These are phyloP conservation scores for Passer montanus DNA, from an alignment of 2,113 vertebrate species.

Conservation along the genomic window DNA sequence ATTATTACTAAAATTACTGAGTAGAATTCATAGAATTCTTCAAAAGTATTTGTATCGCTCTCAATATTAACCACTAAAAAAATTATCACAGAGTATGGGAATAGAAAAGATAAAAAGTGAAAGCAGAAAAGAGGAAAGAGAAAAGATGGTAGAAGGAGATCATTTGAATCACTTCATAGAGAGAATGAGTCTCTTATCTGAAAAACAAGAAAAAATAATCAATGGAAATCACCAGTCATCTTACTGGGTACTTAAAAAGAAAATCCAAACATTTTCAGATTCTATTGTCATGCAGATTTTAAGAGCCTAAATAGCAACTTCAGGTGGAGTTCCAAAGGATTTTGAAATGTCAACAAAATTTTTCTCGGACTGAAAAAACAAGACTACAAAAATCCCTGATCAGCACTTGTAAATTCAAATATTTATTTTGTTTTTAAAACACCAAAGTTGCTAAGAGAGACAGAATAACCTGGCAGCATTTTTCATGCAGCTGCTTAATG, in stretches of 20 bases:
- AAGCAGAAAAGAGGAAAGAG: not conserved
- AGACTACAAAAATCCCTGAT: not conserved
- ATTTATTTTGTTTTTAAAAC: slow-evolving; percentile 16
- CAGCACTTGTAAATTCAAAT: slow-evolving; percentile 37
- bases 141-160: not conserved
- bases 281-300: not conserved
- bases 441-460: not conserved
- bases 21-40: slow-evolving; percentile 19
- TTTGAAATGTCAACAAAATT: not conserved
- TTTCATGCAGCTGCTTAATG: slow-evolving; percentile 34
- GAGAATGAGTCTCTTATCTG: not conserved
- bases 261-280: not conserved
- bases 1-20: not conserved
- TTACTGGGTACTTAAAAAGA: not conserved
- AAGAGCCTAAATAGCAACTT: not conserved
- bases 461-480: not conserved
- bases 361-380: not conserved
- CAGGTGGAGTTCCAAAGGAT: slow-evolving; percentile 2
- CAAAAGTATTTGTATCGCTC: not conserved
- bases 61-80: not conserved
- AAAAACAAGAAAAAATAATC: not conserved
- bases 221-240: not conserved
- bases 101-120: not conserved
- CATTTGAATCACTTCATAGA: not conserved
- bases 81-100: not conserved